Evolutionary conservation across 2,888 invertebrate species (phyloP), one percentile per base, ranked within the genome.

Genomic region (Electrophaes corylata): DNA sequence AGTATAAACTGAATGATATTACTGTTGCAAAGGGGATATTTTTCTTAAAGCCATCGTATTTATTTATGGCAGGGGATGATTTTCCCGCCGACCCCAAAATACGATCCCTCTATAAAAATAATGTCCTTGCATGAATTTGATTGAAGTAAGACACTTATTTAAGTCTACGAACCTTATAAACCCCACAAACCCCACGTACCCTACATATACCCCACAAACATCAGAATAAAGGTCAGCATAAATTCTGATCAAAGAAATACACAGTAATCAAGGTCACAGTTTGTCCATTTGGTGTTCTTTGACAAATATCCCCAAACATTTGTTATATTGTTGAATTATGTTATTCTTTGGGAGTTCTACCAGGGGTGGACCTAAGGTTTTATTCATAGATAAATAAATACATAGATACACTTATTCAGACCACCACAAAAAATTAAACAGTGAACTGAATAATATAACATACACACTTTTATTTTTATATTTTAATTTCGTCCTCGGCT

Each of bases 311-410:
- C 49, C 20, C 40, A 41, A 57, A 57, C 62, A 60, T 62, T 64
- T 51, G 54, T 59, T 57, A 62, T 57, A 59, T 65, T 62, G 65
- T 65, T 65, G 64, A 67, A 62, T 59, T 67, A 67, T 65, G 65
- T 60, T 48, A 45, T 60, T 39, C 62, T 61, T 46, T 16, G 41
- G 41, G 49, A 63, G 49, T 16, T 23, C 8, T 6, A 16, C 12
- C 41, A 37, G 44, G 26, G 39, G 0, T 19, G 43, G 37, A 52
- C 10, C 6, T 10, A 35, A 20, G 31, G 5, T 20, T 4, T 20
- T 20, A 20, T n/a, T n/a, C n/a, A n/a, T n/a, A n/a, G n/a, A n/a
- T n/a, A n/a, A n/a, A n/a, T n/a, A n/a, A n/a, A n/a, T n/a, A n/a
- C n/a, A n/a, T n/a, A n/a, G n/a, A n/a, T n/a, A n/a, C n/a, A n/a